Evolutionary conservation across 2,113 vertebrate genomes (phyloP), one percentile per base, ranked within the genome.

Genomic region (Neofelis nebulosa): DNA sequence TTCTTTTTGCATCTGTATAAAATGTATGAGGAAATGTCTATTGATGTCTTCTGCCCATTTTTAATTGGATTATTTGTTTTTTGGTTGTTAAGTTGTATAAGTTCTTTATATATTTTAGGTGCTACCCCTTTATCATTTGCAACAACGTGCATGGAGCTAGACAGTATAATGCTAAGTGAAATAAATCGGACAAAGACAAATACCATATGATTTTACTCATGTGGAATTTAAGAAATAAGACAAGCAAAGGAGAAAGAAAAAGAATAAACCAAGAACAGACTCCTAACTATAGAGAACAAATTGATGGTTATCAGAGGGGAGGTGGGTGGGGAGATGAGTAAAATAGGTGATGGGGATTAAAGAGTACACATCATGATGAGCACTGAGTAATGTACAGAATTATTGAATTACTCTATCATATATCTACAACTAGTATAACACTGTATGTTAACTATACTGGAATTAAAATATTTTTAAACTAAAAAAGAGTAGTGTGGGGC

Each of bases 1-100:
- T 94, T 57, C 9, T 63, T 97, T 93, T 95, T 96, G 29, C 45
- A 12, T 33, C 14, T 71, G 2, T 81, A 11, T 87, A 57, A 96
- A 90, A 86, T 61, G 4, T 25, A 83, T 92, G 50, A 23, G 36
- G 27, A 78, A 78, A 48, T 78, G 41, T 10, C 74, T 48, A 14
- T 76, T 76, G 14, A 45, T 48, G 41, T 78, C 74, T 78, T 29
- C 74, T 78, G 14, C 41, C 45, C 41, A 31, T 31, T 78, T 78
- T 78, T 78, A 48, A 48, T 41, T 78, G 14, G 27, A 78, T 78
- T 78, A 31, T 31, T 78, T 78, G 27, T 29, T 48, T 48, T 48
- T 78, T 78, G 41, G 74, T 78, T 78, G 74, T 78, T 78, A 45
- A 78, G 41, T 78, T 31, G 14, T 78, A 18, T 48, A 78, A 78